Percentiles rank a stretch among this genome's conserved stretches.
Conservation (phyloP, 2,797 vertebrate genomes). For the Sphenopsis melanotis region DNA sequence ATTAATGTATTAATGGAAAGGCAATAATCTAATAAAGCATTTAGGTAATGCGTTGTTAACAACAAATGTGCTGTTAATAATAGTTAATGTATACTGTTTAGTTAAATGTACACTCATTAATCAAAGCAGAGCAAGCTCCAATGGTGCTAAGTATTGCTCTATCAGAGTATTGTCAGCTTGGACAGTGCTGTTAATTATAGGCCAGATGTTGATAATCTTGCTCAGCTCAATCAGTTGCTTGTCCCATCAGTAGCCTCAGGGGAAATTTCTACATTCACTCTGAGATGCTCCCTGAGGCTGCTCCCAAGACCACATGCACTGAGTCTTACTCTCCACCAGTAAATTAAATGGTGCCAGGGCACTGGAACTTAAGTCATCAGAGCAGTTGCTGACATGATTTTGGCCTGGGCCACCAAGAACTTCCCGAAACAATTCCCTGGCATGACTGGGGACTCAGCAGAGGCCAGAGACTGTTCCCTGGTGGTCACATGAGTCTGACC, state of each 20-base stretch:
- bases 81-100: not conserved
- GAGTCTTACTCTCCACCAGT: not conserved
- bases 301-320: conserved; percentile 32
- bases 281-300: not conserved
- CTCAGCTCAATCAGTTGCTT: not conserved
- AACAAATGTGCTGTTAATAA: not conserved
- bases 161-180: not conserved
- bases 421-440: conserved; percentile 32
- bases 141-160: not conserved
- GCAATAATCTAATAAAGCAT: not conserved
- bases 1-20: not conserved
- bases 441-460: not conserved
- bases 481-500: not conserved
- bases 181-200: conserved; percentile 24
- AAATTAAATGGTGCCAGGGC: not conserved
- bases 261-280: conserved; percentile 25
- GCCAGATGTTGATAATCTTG: conserved; percentile 34
- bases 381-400: not conserved
- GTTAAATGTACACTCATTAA: not conserved
- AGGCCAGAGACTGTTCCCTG: not conserved
- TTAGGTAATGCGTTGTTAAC: not conserved
- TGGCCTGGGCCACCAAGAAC: not conserved
- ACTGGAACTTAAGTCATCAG: not conserved
- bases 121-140: conserved; percentile 1
- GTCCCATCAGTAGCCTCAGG: not conserved